Conservation (phyloP, 2,797 vertebrate genomes). For the Malacoraja senta region DNA sequence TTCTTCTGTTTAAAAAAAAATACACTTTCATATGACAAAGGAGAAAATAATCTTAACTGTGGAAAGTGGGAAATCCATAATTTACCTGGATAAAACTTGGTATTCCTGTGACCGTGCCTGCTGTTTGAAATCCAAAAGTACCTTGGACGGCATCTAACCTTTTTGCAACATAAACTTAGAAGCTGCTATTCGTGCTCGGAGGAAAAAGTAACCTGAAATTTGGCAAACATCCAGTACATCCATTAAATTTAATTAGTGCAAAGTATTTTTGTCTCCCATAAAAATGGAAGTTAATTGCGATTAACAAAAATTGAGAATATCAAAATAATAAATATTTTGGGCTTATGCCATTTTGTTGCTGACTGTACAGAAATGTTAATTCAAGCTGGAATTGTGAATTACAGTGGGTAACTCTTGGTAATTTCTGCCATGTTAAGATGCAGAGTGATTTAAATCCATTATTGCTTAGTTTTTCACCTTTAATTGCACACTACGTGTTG, state of each 20-base stretch:
- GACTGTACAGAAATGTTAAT: not conserved
- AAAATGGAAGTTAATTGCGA: not conserved
- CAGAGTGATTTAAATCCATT: not conserved
- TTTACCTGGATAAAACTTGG: not conserved
- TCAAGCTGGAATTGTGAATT: not conserved
- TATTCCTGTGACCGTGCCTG: not conserved
- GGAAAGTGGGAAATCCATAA: not conserved
- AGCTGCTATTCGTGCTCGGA: not conserved
- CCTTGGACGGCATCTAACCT: not conserved
- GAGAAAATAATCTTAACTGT: not conserved
- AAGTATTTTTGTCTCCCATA: not conserved
- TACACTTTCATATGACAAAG: not conserved
- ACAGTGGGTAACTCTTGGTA: not conserved
- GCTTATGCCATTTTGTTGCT: not conserved
- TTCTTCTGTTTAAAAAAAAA: not conserved
- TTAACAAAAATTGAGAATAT: not conserved
- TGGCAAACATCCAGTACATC: not conserved
- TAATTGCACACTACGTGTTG: not conserved
- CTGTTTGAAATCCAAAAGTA: not conserved
- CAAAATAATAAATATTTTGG: not conserved
- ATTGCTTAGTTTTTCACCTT: not conserved
- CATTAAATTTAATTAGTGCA: not conserved
- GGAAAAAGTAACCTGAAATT: not conserved
- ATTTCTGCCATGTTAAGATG: not conserved
- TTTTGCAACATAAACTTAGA: not conserved